These are phyloP conservation scores for Myrmecophaga tridactyla DNA, from an alignment of 2,113 vertebrate genomes.

Conservation along the genomic window DNA sequence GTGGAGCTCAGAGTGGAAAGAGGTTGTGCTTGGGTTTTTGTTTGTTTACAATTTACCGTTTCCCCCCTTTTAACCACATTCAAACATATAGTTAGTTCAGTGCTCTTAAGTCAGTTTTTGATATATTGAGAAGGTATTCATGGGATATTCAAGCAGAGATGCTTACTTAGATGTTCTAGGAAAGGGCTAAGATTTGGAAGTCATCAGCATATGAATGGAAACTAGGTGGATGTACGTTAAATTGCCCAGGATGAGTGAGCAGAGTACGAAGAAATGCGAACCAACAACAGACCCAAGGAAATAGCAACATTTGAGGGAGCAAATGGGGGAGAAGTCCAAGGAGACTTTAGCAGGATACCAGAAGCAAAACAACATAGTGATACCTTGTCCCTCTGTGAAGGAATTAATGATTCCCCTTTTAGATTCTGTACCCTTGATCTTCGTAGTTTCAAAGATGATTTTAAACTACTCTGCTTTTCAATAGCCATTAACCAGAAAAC, in stretches of 20 bases:
- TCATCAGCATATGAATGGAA: not conserved
- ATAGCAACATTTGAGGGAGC: not conserved
- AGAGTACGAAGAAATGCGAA: not conserved
- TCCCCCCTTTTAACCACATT: too few relatives aligned
- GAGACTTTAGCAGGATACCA: not conserved
- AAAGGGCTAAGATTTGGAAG: not conserved
- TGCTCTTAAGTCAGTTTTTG: not conserved
- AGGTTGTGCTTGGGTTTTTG: not conserved
- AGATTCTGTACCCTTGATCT: not conserved
- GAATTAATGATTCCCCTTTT: not conserved
- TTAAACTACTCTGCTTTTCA: not conserved
- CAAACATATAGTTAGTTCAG: too few relatives aligned
- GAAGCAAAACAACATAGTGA: not conserved
- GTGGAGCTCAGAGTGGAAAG: not conserved
- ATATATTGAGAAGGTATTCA: not conserved
- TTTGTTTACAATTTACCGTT: too few relatives aligned
- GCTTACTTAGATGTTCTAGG: not conserved
- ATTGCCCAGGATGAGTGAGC: not conserved
- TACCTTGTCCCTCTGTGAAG: not conserved
- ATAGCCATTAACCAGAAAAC: conserved; percentile 19
- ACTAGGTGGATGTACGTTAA: not conserved
- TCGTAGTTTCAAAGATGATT: not conserved
- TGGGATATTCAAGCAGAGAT: not conserved
- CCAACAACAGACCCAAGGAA: not conserved
- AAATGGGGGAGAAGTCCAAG: not conserved